Evolutionary conservation across 2,797 vertebrate genomes (phyloP).

Genomic region (Aplochiton taeniatus): DNA sequence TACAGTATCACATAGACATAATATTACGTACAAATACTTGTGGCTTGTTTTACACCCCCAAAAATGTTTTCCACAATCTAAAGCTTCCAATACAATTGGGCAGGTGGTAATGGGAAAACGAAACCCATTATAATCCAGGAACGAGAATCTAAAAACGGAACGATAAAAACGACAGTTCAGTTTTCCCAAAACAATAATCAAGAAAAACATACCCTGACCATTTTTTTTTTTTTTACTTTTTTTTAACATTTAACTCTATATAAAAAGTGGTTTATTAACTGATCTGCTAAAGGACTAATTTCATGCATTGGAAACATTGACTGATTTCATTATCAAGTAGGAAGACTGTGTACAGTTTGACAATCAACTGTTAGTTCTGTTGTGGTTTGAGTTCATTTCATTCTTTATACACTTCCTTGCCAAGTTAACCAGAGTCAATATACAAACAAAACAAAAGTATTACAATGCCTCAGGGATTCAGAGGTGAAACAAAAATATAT

Average conservation of each 20-base stretch:
- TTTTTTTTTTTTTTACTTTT: no score
- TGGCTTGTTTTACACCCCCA: slow-evolving; percentile 21
- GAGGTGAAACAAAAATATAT: slow-evolving; percentile 43
- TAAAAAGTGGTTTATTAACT: no score
- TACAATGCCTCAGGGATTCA: slow-evolving; percentile 46
- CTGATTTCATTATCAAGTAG: slow-evolving; percentile 1
- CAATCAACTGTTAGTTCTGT: slow-evolving; percentile 29
- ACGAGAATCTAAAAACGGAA: no score
- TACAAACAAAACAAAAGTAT: slow-evolving; percentile 36
- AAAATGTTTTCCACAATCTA: neutral
- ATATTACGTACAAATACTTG: slow-evolving; percentile 24
- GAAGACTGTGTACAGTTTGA: slow-evolving; percentile 4
- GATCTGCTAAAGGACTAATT: no score
- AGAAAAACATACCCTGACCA: no score
- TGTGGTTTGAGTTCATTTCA: slow-evolving; percentile 25
- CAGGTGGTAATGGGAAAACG: neutral
- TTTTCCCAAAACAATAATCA: no score
- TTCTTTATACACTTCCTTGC: slow-evolving; percentile 9
- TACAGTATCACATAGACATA: slow-evolving; percentile 34
- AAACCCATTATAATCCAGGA: no score
- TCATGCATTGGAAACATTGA: no score
- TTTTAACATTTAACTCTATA: no score
- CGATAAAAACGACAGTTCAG: neutral
- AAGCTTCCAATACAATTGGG: slow-evolving; percentile 24
- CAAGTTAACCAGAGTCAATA: slow-evolving; percentile 27